Conservation (phyloP, 2,113 vertebrate genomes). For the Nansenia antarctica region DNA sequence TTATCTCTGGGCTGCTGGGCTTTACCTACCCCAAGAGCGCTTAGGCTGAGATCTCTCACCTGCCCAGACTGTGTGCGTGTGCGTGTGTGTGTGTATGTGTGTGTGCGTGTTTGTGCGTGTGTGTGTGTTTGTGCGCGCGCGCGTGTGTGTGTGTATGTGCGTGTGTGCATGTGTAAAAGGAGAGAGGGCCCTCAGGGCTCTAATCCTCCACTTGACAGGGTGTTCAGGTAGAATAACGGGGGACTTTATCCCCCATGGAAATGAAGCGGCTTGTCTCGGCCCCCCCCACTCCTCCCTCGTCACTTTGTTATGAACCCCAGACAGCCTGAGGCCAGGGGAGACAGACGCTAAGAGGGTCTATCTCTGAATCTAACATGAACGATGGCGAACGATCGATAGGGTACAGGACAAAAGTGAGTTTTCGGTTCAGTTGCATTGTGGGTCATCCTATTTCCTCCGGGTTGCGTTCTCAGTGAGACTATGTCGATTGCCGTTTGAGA, state of each 20-base stretch:
- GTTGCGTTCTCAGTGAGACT: too few relatives aligned
- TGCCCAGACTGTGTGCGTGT: background rate
- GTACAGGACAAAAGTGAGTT: background rate
- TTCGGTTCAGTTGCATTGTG: background rate
- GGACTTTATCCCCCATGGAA: background rate
- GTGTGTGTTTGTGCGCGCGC: too few relatives aligned
- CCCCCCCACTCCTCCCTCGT: background rate
- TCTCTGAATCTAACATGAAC: background rate
- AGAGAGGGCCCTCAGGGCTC: background rate
- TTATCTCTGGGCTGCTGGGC: background rate
- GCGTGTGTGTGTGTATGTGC: slow-evolving; percentile 5
- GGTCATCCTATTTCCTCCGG: background rate
- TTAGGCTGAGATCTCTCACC: slow-evolving; percentile 3
- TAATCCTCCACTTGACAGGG: background rate
- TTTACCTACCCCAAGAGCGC: background rate
- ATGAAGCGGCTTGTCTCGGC: background rate
- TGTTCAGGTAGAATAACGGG: background rate
- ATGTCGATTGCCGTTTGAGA: too few relatives aligned
- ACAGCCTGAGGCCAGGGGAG: background rate
- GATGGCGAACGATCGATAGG: background rate
- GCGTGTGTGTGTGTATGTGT: background rate
- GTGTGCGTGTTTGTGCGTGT: background rate
- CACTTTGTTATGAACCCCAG: background rate
- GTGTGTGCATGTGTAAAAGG: slow-evolving; percentile 3
- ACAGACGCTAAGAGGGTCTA: background rate